Evolutionary conservation across 2,113 vertebrate genomes (phyloP).

Genomic region (Eira barbara): DNA sequence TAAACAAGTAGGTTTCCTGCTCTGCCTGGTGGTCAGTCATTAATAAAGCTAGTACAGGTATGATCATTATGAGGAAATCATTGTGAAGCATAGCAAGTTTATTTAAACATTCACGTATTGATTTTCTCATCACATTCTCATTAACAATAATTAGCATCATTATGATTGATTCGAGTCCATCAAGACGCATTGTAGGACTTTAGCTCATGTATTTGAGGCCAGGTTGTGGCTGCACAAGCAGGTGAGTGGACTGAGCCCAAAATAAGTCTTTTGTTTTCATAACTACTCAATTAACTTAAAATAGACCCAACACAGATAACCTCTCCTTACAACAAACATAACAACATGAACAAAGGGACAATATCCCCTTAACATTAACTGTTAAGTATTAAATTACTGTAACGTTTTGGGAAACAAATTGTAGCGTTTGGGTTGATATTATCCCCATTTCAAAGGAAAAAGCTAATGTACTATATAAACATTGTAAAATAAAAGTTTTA

Average conservation of each 20-base stretch:
- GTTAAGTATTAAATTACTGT: background rate
- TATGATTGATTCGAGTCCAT: background rate
- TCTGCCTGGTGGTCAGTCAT: background rate
- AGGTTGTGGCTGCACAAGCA: background rate
- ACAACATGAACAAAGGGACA: background rate
- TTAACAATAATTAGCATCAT: background rate
- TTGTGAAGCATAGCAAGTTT: background rate
- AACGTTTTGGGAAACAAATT: background rate
- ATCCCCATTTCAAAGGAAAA: background rate
- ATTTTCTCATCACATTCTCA: constrained; percentile 13
- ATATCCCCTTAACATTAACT: background rate
- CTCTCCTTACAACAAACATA: background rate
- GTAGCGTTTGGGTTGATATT: background rate
- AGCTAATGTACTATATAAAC: background rate
- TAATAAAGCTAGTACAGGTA: background rate
- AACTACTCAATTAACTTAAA: background rate
- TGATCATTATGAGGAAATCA: background rate
- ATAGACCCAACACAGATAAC: background rate
- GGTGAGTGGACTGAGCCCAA: background rate
- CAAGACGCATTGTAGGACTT: background rate
- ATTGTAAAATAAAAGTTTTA: background rate
- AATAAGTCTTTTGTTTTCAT: background rate
- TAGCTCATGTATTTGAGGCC: background rate
- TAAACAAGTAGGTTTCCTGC: background rate
- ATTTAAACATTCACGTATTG: background rate